These are phyloP conservation scores for Drosophila jambulina DNA, from an alignment of 1,140 invertebrate species.

Conservation along the genomic window DNA sequence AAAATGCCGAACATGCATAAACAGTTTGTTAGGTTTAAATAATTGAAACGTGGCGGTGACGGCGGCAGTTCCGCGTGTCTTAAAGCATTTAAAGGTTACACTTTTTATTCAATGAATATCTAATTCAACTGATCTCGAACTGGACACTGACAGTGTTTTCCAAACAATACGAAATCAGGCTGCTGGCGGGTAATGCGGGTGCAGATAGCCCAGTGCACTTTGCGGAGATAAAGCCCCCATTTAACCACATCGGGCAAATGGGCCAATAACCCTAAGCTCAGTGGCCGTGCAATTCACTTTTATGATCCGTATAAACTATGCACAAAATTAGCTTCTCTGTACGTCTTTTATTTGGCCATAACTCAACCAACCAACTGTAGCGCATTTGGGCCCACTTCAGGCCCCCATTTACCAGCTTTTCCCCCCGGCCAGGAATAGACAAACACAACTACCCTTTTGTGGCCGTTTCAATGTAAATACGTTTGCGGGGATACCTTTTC, in stretches of 20 bases:
- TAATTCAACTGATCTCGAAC: conserved; percentile 15
- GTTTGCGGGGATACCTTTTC: conserved; percentile 60
- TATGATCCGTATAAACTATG: conserved; percentile 57
- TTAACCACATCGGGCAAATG: conserved; percentile 34
- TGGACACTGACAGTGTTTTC: not conserved
- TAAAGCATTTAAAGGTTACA: conserved; percentile 7
- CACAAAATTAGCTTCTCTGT: conserved; percentile 53
- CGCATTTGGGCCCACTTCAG: conserved; percentile 42
- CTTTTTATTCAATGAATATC: conserved; percentile 10
- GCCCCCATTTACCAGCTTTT: not conserved
- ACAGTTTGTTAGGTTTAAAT: conserved; percentile 34
- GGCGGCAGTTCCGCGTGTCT: conserved; percentile 7
- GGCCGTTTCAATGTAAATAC: conserved; percentile 60
- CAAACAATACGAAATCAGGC: conserved; percentile 1
- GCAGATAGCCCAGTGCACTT: conserved; percentile 26
- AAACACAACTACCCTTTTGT: conserved; percentile 58
- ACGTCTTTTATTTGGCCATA: conserved; percentile 53
- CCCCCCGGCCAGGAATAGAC: conserved; percentile 2
- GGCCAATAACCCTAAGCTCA: conserved; percentile 50
- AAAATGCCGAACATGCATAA: conserved; percentile 38
- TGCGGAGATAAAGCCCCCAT: conserved; percentile 24
- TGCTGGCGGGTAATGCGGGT: conserved; percentile 24
- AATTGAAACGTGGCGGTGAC: conserved; percentile 31
- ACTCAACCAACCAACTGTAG: conserved; percentile 55
- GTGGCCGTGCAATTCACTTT: conserved; percentile 49